These are phyloP conservation scores for Eidolon helvum DNA, from an alignment of 2,113 vertebrate species.

Conservation along the genomic window DNA sequence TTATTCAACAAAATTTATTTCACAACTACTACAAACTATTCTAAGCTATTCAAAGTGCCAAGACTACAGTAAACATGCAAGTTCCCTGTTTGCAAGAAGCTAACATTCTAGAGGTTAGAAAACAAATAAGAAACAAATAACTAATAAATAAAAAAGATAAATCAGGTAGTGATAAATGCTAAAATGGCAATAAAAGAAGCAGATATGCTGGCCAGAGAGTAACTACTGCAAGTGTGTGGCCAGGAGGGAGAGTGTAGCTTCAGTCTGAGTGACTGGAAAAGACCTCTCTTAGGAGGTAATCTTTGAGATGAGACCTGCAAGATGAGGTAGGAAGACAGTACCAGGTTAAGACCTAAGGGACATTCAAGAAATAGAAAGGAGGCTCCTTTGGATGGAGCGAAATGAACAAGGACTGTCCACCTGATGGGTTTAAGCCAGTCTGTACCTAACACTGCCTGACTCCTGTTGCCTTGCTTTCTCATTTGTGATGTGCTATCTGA, in stretches of 20 bases:
- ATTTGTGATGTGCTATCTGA: neutral
- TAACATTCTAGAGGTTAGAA: neutral
- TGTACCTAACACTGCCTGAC: neutral
- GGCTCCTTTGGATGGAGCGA: neutral
- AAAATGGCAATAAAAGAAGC: neutral
- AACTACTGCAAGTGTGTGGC: too few relatives aligned
- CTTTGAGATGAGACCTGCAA: neutral
- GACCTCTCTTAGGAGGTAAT: neutral
- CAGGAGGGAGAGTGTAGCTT: neutral
- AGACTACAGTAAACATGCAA: neutral
- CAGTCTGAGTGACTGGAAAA: neutral
- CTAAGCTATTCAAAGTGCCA: neutral
- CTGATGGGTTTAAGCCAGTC: neutral
- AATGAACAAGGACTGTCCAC: neutral
- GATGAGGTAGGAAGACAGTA: neutral
- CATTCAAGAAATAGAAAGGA: neutral
- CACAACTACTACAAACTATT: neutral
- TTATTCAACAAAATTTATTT: neutral
- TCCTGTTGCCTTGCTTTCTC: neutral
- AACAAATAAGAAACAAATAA: neutral
- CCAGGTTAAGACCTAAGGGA: neutral
- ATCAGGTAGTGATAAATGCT: neutral
- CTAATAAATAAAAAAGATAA: neutral
- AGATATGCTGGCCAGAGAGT: neutral
- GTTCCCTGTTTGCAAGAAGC: neutral